Evolutionary conservation across 2,113 vertebrate genomes (phyloP).

Genomic region (Saimiri boliviensis): DNA sequence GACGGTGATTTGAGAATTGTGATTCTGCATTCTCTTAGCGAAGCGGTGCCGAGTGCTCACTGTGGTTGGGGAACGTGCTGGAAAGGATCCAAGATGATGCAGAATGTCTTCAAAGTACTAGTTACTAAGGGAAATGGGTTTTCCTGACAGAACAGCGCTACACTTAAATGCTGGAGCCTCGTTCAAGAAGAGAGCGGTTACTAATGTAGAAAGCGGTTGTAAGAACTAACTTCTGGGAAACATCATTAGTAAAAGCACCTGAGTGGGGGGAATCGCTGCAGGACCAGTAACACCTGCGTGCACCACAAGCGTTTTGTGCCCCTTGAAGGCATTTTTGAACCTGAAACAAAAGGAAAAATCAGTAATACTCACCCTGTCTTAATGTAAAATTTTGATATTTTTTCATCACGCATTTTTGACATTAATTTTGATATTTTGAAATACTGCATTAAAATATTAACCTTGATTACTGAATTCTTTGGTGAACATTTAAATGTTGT

Average conservation of each 20-base stretch:
- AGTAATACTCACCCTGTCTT: background rate
- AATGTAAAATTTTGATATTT: background rate
- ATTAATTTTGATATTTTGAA: background rate
- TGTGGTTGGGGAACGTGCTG: background rate
- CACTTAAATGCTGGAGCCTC: background rate
- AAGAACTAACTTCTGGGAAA: constrained; percentile 15
- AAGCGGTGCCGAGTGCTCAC: background rate
- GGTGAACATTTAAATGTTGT: background rate
- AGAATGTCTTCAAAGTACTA: constrained; percentile 1
- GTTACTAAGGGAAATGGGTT: constrained; percentile 52
- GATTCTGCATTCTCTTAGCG: background rate
- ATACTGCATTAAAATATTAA: background rate
- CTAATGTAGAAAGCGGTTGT: background rate
- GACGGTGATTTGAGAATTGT: background rate
- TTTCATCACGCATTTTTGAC: background rate
- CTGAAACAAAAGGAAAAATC: background rate
- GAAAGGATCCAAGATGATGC: constrained; percentile 42
- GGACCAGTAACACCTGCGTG: too few relatives aligned
- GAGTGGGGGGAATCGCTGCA: background rate
- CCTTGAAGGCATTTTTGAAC: background rate
- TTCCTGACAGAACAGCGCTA: background rate
- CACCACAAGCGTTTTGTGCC: background rate
- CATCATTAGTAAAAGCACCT: background rate
- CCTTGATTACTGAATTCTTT: background rate
- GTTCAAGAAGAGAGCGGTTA: background rate